phyloP scores from a whole-genome alignment of 2,888 invertebrate genomes.

The Seira ritae region DNA sequence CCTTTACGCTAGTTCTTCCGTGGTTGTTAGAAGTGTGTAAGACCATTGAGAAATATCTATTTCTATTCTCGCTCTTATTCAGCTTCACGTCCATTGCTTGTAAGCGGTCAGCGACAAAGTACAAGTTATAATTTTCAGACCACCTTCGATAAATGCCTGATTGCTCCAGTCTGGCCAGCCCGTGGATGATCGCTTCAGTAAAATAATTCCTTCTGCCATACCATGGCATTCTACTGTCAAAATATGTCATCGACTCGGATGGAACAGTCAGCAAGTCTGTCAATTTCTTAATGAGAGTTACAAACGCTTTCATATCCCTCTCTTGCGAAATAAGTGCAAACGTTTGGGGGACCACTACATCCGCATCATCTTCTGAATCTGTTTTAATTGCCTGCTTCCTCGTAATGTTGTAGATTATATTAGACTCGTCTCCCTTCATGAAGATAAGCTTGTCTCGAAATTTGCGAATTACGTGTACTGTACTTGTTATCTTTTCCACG shows the following conservation, averaged over 20 bases:
- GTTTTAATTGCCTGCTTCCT: neutral
- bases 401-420: constrained; percentile 23
- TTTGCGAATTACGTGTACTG: neutral
- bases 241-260: neutral
- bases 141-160: constrained; percentile 27
- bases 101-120: neutral
- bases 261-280: constrained; percentile 3
- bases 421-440: neutral
- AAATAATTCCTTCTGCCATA: constrained; percentile 8
- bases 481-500: neutral
- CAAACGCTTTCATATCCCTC: constrained; percentile 11
- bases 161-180: constrained; percentile 1
- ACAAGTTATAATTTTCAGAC: neutral
- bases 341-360: neutral
- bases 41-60: neutral
- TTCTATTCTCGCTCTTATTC: neutral
- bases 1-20: neutral
- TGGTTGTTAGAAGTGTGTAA: neutral
- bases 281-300: constrained; percentile 5
- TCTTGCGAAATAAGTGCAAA: constrained; percentile 29
- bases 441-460: constrained; percentile 5
- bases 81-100: neutral
- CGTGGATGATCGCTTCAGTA: neutral
- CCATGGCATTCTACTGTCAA: constrained; percentile 21
- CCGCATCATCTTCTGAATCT: neutral